Evolutionary conservation across 1,140 invertebrate genomes (phyloP), one percentile per base, ranked within the genome.

Genomic region (Rhynchophorus ferrugineus): DNA sequence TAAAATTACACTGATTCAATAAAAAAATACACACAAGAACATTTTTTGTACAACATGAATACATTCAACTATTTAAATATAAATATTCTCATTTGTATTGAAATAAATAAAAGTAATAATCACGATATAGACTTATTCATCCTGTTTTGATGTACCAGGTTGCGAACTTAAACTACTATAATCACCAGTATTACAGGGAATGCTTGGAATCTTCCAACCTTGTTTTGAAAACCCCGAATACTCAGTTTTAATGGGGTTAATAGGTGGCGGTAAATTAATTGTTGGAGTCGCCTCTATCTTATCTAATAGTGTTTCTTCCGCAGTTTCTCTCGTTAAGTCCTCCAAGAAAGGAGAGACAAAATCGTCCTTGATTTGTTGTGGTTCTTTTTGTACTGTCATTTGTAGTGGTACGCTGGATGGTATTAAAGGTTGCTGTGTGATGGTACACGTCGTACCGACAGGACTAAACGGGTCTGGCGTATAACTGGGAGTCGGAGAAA

Each of bases 181-280:
- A 37, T 82, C 78, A 3, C 82, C 83, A 3, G 83, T 84, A 46
- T 77, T 82, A 66, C 83, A 86, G 3, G 83, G 83, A 62, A 86
- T 85, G 18, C 78, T 84, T 8, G 81, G 82, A 67, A 86, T 85
- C 54, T 78, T 75, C 57, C 77, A 76, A 39, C 79, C 79, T 66
- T 82, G 79, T 49, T 75, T 76, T 3, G 82, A 82, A 61, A 85
- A 84, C 1, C 82, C 82, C 37, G 81, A 74, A 65, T 83, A 84
- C 60, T 79, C 73, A 16, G 77, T 68, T 22, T 66, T 69, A 16
- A 69, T 69, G 1, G 81, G 79, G 71, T 81, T 71, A 48, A 78
- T 53, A 0, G 83, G 80, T 0, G 55, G 42, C 0, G 82, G 80
- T 43, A 85, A 68, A 61, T 78, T 77, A 2, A 71, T 72, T 6